Base-by-base conservation (phyloP, 2,797 vertebrate genomes). In the Parambassis ranga region DNA sequence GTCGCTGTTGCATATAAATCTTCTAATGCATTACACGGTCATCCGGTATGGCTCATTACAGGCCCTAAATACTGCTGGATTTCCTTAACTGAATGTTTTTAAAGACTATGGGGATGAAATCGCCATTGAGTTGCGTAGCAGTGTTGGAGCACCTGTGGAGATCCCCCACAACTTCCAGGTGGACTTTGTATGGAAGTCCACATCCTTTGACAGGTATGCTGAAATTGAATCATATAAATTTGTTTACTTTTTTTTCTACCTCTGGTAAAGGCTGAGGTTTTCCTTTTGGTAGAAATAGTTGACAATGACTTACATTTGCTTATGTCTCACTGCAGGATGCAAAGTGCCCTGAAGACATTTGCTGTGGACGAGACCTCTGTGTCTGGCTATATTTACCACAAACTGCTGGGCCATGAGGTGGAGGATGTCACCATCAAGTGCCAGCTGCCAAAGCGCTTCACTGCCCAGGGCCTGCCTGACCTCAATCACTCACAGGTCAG, bases 111-210 rank as follows among this genome's bases (percentile, higher is more conserved):
- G 98, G 22, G 98, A 98, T 75, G 98, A 99, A 92, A 99, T 99
- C 6, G 98, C 98, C 39, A 99, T 99, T 10, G 98, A 99, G 86
- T 81, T 99, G 75, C 91, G 98, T 62, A 98, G 96, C 88, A 98
- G 97, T 18, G 96, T 96, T 31, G 97, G 97, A 3, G 97, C 97
- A 0, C 98, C 98, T 0, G 96, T 99, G 84, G 97, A 98, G 73
- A 96, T 98, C 44, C 97, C 96, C 0, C 98, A 99, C 78, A 99
- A 99, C 87, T 99, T 98, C 90, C 98, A 99, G 83, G 97, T 99
- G 60, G 98, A 99, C 82, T 99, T 99, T 75, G 97, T 99, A 0
- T 99, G 98, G 98, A 98, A 99, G 74, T 98, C 98, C 0, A 99
- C 97, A 16, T 99, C 98, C 0, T 99, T 99, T 73, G 98, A 99